Percentiles rank a stretch among this genome's conserved stretches.
These are phyloP conservation scores for Temnothorax nylanderi DNA, from an alignment of 1,140 invertebrate species.

Conservation along the genomic window DNA sequence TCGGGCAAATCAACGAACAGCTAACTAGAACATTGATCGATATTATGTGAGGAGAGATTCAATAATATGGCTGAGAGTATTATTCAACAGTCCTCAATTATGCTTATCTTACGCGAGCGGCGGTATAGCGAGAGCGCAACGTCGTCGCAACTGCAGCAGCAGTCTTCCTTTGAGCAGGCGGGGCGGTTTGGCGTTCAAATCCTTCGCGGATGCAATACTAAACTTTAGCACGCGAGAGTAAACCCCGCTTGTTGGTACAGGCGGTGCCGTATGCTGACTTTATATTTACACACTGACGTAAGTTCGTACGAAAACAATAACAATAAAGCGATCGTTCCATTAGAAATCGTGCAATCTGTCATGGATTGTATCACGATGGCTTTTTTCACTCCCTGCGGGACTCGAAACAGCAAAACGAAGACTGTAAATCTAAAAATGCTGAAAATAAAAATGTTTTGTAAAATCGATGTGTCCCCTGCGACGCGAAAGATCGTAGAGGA, in stretches of 20 bases:
- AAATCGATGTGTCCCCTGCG: background rate
- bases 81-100: slow-evolving; percentile 24
- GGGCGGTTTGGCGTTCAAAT: slow-evolving; percentile 4
- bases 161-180: slow-evolving; percentile 15
- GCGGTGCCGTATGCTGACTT: slow-evolving; percentile 26
- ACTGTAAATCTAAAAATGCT: background rate
- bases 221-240: slow-evolving; percentile 11
- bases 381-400: background rate
- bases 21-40: slow-evolving; percentile 55
- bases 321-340: background rate
- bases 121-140: slow-evolving; percentile 12
- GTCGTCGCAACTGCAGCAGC: slow-evolving; percentile 25
- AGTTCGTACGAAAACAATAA: slow-evolving; percentile 27
- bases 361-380: background rate
- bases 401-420: slow-evolving; percentile 1
- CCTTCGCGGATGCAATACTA: slow-evolving; percentile 27
- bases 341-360: background rate
- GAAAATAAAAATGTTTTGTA: background rate
- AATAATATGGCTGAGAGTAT: slow-evolving; percentile 23
- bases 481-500: background rate
- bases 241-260: slow-evolving; percentile 12
- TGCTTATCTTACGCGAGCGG: slow-evolving; percentile 23
- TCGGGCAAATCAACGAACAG: slow-evolving; percentile 27
- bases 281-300: slow-evolving; percentile 17
- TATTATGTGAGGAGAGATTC: slow-evolving; percentile 49